phyloP scores from a whole-genome alignment of 2,113 vertebrate species.

The Siniperca chuatsi region DNA sequence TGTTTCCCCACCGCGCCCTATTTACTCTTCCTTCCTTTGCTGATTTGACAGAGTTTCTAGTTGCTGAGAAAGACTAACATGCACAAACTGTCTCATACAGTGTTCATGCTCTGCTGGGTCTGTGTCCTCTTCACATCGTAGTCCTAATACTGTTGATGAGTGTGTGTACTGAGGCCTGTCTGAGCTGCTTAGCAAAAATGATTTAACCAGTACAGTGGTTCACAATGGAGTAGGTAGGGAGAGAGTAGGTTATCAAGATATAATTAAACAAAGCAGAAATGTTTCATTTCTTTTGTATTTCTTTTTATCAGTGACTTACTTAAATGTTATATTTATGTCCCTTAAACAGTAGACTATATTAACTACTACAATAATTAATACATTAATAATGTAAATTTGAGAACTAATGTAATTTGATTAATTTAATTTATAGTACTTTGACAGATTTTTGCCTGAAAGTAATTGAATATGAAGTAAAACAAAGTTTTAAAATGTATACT shows the following conservation, averaged over 20 bases:
- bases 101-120: constrained; percentile 16
- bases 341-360: not conserved
- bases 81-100: constrained; percentile 38
- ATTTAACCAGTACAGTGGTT: constrained; percentile 22
- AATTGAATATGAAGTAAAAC: not conserved
- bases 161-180: constrained; percentile 18
- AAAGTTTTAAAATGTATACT: not conserved
- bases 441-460: not conserved
- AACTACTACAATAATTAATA: too few relatives aligned
- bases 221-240: constrained; percentile 13
- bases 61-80: constrained; percentile 61
- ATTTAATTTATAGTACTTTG: not conserved
- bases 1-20: constrained; percentile 62
- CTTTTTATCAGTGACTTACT: not conserved
- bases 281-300: not conserved
- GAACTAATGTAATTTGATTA: not conserved
- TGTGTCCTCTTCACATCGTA: not conserved
- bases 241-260: constrained; percentile 18
- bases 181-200: constrained; percentile 52
- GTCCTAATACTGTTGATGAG: constrained; percentile 35
- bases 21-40: constrained; percentile 65
- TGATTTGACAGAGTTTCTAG: constrained; percentile 71
- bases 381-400: not conserved
- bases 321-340: constrained; percentile 6
- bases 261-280: constrained; percentile 28